Conservation (phyloP, 2,888 invertebrate species). For the Cephonodes hylas region DNA sequence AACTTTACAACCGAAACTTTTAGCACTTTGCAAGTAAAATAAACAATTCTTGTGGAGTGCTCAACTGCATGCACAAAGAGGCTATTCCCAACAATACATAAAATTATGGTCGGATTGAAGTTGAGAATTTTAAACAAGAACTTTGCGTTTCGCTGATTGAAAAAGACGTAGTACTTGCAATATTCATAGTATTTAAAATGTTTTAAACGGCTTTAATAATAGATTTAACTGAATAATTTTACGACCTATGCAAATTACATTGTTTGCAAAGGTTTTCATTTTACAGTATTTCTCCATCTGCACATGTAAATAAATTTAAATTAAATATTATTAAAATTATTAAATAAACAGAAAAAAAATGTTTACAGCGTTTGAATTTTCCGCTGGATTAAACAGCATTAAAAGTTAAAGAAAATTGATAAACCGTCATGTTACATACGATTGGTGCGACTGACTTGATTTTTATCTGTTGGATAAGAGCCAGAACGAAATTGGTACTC, state of each 20-base stretch:
- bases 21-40: not conserved
- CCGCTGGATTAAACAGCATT: conserved; percentile 10
- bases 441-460: conserved; percentile 42
- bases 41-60: not conserved
- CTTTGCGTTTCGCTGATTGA: not conserved
- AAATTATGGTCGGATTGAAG: not conserved
- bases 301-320: no score
- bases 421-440: conserved; percentile 33
- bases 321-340: no score
- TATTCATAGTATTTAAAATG: not conserved
- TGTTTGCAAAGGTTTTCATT: no score
- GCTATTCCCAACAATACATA: not conserved
- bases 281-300: no score
- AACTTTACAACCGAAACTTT: conserved; percentile 1
- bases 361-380: no score
- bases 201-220: no score
- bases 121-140: not conserved
- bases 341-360: no score
- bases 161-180: not conserved
- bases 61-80: not conserved
- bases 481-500: conserved; percentile 54
- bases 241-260: no score
- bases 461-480: conserved; percentile 58
- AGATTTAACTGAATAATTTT: no score
- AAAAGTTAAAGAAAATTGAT: conserved; percentile 30